Conservation (phyloP, 2,797 vertebrate species). For the Kryptopterus vitreolus region DNA sequence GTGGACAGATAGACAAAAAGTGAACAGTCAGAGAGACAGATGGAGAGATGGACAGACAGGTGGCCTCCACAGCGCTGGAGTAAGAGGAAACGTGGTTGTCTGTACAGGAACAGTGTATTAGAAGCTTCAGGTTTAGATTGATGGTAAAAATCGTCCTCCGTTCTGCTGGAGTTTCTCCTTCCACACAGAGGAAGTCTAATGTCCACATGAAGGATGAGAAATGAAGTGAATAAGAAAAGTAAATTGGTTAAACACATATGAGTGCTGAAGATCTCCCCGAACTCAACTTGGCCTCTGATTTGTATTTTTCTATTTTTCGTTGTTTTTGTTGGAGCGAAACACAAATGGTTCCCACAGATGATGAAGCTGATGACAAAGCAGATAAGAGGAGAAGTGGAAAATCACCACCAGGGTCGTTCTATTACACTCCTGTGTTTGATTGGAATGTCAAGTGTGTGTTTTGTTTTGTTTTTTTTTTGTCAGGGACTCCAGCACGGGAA, state of each 20-base stretch:
- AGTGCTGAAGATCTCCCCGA: not conserved
- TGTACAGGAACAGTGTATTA: not conserved
- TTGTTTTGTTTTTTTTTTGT: too few relatives aligned
- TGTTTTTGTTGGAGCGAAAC: not conserved
- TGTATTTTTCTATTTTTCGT: not conserved
- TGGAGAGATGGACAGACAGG: too few relatives aligned
- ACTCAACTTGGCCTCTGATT: not conserved
- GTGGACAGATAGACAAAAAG: too few relatives aligned
- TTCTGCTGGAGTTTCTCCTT: not conserved
- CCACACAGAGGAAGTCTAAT: not conserved
- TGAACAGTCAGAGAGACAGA: too few relatives aligned
- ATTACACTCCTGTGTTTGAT: conserved; percentile 33
- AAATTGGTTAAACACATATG: not conserved
- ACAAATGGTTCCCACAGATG: conserved; percentile 17
- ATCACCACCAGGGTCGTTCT: conserved; percentile 17
- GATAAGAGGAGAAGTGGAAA: conserved; percentile 46
- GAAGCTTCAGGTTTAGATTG: conserved; percentile 10
- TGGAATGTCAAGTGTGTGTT: conserved; percentile 28
- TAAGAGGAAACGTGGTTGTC: conserved; percentile 11
- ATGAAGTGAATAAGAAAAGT: not conserved
- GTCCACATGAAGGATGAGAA: conserved; percentile 5
- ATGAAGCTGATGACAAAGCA: not conserved
- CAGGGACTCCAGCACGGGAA: conserved; percentile 36
- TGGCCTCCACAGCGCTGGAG: conserved; percentile 2
- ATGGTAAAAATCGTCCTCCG: conserved; percentile 17